phyloP scores from a whole-genome alignment of 2,113 vertebrate genomes.

The Capra hircus region DNA sequence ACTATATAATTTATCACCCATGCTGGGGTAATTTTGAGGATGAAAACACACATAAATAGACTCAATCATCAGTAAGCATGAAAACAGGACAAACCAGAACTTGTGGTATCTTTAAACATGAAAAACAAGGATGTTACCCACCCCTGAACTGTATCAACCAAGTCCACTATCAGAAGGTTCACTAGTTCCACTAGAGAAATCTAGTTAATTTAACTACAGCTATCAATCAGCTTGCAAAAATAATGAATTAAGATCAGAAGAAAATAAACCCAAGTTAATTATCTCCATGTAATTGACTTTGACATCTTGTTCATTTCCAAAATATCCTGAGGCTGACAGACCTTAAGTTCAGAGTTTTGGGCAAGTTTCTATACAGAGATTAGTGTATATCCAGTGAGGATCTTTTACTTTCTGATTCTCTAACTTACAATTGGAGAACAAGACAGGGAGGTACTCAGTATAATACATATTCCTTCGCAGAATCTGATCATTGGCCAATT shows the following conservation, averaged over 20 bases:
- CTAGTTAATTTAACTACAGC: slow-evolving; percentile 38
- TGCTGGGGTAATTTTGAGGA: neutral
- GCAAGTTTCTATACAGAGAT: neutral
- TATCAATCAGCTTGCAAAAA: slow-evolving; percentile 50
- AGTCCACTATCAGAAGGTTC: neutral
- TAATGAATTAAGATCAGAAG: slow-evolving; percentile 7
- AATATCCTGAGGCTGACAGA: neutral
- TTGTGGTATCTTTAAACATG: neutral
- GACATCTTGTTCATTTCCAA: slow-evolving; percentile 42
- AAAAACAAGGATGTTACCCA: neutral
- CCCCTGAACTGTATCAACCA: neutral
- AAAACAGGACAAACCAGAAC: neutral
- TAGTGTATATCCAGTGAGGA: neutral
- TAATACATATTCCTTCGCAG: neutral
- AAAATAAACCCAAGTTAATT: slow-evolving; percentile 52
- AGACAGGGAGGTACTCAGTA: neutral
- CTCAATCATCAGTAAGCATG: neutral
- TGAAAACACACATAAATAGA: neutral
- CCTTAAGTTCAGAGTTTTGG: neutral
- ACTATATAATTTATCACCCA: neutral
- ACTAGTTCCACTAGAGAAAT: slow-evolving; percentile 46
- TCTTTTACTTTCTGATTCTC: slow-evolving; percentile 6
- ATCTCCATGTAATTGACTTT: neutral
- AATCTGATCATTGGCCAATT: neutral
- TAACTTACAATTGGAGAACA: neutral